These are phyloP conservation scores for Scaptomyza flava DNA, from an alignment of 2,888 invertebrate genomes.

Conservation along the genomic window DNA sequence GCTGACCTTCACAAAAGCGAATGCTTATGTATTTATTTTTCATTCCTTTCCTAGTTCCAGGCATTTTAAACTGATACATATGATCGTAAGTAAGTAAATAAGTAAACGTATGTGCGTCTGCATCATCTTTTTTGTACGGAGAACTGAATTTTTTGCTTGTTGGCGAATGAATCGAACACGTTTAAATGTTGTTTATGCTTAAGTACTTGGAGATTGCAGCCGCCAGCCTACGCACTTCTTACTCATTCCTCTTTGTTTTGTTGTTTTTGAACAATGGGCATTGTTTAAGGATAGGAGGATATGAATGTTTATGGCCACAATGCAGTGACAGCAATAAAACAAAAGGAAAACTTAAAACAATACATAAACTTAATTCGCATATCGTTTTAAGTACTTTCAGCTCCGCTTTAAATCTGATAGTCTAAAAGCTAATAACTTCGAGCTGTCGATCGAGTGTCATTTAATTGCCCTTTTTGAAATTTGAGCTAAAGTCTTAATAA, in stretches of 20 bases:
- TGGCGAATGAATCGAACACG: slow-evolving; percentile 16
- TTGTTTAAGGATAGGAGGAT: slow-evolving; percentile 34
- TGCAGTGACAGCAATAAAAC: slow-evolving; percentile 20
- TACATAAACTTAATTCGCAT: slow-evolving; percentile 1
- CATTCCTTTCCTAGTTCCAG: slow-evolving; percentile 15
- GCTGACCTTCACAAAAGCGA: slow-evolving; percentile 32
- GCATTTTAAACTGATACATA: slow-evolving; percentile 10
- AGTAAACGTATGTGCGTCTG: background rate
- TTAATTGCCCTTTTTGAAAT: slow-evolving; percentile 56
- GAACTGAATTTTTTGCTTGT: slow-evolving; percentile 15
- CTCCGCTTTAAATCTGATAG: background rate
- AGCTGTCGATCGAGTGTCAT: slow-evolving; percentile 34
- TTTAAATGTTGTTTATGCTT: slow-evolving; percentile 30
- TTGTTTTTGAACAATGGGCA: slow-evolving; percentile 42
- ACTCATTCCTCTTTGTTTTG: slow-evolving; percentile 30
- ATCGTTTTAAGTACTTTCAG: slow-evolving; percentile 2
- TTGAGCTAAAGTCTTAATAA: slow-evolving; percentile 57
- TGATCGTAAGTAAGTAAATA: background rate
- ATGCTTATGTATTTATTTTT: slow-evolving; percentile 18
- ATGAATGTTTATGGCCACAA: slow-evolving; percentile 18
- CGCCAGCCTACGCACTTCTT: slow-evolving; percentile 35
- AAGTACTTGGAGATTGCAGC: slow-evolving; percentile 35
- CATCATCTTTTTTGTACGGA: slow-evolving; percentile 7
- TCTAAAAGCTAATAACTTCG: background rate
- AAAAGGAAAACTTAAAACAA: slow-evolving; percentile 25